Conservation (phyloP, 2,113 vertebrate species). For the Capricornis sumatraensis region DNA sequence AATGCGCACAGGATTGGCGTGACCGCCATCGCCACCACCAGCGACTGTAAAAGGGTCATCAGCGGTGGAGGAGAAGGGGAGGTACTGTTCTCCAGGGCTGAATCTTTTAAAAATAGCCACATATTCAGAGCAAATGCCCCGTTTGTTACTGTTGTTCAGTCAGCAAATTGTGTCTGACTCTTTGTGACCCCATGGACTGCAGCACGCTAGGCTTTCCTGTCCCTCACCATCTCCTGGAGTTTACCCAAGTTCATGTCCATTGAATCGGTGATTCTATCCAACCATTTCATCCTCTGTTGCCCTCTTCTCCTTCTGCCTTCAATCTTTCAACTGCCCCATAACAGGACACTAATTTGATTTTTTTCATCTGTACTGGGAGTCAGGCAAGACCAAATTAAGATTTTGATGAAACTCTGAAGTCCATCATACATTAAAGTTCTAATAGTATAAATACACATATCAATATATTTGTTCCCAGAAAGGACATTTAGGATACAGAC, state of each 20-base stretch:
- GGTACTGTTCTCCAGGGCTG: constrained; percentile 72
- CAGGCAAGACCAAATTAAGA: neutral
- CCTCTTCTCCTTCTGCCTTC: neutral
- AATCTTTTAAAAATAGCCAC: neutral
- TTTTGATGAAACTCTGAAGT: neutral
- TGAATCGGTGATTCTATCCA: neutral
- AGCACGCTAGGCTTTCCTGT: neutral
- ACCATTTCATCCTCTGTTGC: neutral
- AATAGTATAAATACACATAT: neutral
- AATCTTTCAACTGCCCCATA: neutral
- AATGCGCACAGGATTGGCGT: constrained; percentile 87
- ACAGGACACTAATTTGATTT: neutral
- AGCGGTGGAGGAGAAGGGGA: constrained; percentile 92
- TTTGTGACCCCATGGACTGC: neutral
- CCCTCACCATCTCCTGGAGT: neutral
- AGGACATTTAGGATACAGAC: neutral
- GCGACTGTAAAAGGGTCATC: constrained; percentile 85
- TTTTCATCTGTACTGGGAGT: neutral
- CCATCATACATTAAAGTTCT: neutral
- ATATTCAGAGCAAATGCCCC: neutral
- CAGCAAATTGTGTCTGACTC: neutral
- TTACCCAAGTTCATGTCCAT: neutral
- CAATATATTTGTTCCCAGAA: neutral
- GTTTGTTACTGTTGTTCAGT: neutral
- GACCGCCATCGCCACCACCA: constrained; percentile 85